Evolutionary conservation across 2,888 invertebrate species (phyloP).

Genomic region (Lomographa bimaculata): DNA sequence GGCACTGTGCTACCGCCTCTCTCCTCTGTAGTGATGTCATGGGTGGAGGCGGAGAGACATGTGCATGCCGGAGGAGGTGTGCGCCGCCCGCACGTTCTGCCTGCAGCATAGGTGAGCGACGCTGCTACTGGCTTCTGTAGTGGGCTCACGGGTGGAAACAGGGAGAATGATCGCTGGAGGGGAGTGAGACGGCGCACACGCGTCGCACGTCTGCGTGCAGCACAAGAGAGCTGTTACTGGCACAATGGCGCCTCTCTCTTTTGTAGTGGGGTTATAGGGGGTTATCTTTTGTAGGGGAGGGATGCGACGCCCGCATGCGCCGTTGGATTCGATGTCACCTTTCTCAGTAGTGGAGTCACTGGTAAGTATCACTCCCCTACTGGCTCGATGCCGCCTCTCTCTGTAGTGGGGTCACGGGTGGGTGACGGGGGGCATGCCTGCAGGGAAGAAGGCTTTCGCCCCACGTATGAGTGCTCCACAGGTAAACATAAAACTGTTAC

Average conservation of each 20-base stretch:
- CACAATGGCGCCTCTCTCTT: too few species aligned
- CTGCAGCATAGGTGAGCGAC: slow-evolving; percentile 75
- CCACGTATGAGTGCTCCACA: too few species aligned
- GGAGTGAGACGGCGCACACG: slow-evolving; percentile 33
- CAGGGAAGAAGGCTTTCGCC: too few species aligned
- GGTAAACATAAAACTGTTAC: too few species aligned
- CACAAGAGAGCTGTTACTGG: slow-evolving; percentile 80
- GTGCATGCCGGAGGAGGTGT: slow-evolving; percentile 95
- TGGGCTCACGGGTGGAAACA: slow-evolving; percentile 98
- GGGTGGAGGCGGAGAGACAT: slow-evolving; percentile 93
- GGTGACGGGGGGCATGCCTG: too few species aligned
- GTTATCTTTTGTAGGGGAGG: slow-evolving; percentile 95
- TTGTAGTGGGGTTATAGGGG: slow-evolving; percentile 98
- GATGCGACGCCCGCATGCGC: slow-evolving; percentile 82
- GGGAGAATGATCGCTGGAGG: slow-evolving; percentile 95
- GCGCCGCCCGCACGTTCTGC: slow-evolving; percentile 84
- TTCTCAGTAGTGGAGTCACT: slow-evolving; percentile 99
- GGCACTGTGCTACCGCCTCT: too few species aligned
- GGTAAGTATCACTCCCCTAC: too few species aligned
- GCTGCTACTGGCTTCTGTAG: slow-evolving; percentile 97
- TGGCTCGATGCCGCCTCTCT: too few species aligned
- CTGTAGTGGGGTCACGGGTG: too few species aligned
- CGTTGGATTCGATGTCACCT: slow-evolving; percentile 89
- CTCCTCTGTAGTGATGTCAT: slow-evolving; percentile 99
- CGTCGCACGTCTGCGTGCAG: slow-evolving; percentile 84